Base-by-base conservation (phyloP, 2,113 vertebrate species). In the Apodemus sylvaticus region DNA sequence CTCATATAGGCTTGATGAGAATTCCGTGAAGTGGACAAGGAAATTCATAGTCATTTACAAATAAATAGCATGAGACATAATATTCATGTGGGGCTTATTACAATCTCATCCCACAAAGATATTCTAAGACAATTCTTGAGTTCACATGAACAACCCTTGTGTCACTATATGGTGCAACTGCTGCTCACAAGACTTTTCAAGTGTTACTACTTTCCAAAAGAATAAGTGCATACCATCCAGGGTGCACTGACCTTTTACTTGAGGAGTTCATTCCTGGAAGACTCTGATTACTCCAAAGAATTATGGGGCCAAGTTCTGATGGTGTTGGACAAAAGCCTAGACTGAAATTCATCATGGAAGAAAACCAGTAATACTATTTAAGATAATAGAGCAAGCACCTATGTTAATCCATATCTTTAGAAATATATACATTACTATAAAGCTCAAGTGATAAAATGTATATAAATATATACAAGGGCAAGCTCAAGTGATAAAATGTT, bases 181-280 rank as follows among this genome's bases (percentile, higher is more conserved):
- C 45, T n/a, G 64, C 62, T n/a, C 62, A 87, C 55, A 22, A 42
- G 74, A 83, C 53, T 91, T 62, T 48, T 7, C 74, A 68, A 94
- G n/a, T 42, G 87, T 86, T 82, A 70, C 74, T 71, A 55, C 11
- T 87, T 95, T 95, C 64, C 39, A 62, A 81, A 95, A 95, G 70
- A 96, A 26, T 94, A 93, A 96, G 53, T 91, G 64, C 7, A 71
- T 95, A 51, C 31, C 58, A 71, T 92, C 74, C 89, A 96, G 95
- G 64, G 93, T 94, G 20, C 51, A 88, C 4, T 98, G 93, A 95
- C 95, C 90, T 97, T 97, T 96, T 90, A 88, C 66, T 86, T 79
- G 77, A 58, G 26, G 79, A 97, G 42, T 94, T 95, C 83, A 94
- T 96, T 97, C 88, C 92, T 95, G 79, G 62, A 93, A 96, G 81